Evolutionary conservation across 2,113 vertebrate genomes (phyloP), one percentile per base, ranked within the genome.

Genomic region (Mus pahari): DNA sequence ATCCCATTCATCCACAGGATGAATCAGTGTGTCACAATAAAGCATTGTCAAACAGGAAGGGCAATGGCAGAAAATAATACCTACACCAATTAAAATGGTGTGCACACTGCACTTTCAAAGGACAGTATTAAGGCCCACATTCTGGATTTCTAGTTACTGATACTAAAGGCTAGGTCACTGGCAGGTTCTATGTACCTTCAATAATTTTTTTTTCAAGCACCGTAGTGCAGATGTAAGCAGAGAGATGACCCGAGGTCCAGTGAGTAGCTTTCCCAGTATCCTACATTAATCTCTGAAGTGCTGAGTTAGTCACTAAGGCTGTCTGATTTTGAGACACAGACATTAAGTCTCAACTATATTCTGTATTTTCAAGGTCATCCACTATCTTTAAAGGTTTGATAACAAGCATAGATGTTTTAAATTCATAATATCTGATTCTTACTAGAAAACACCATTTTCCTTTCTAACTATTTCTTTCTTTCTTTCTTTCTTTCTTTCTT

Each of bases 321-420:
- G n/a, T 87, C 26, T 95, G 33, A 79, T 78, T 95, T 94, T 39
- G 33, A 96, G 90, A 33, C 62, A 42, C n/a, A 94, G 20, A 64
- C 0, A 73, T 70, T 93, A 53, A 90, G 33, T 83, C 36, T 78
- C 84, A 55, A 93, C 70, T 2, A 75, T 45, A 2, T 90, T 55
- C 17, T 12, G 28, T 78, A 62, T 86, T 88, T 91, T 82, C 87
- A 90, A 66, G 84, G 50, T 55, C 48, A 50, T 28, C 5, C 94
- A 39, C 48, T 71, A 14, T 89, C 12, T 70, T 42, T 53, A 36
- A 7, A 94, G 60, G 22, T 79, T 92, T 90, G 20, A 73, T 74
- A 70, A 84, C 53, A 84, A 70, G 33, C 22, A 91, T 0, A 79
- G 42, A 33, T 68, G 95, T 90, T 91, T 90, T 42, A 96, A 24